These are phyloP conservation scores for Mesoligia furuncula DNA, from an alignment of 2,888 invertebrate genomes.

Conservation along the genomic window DNA sequence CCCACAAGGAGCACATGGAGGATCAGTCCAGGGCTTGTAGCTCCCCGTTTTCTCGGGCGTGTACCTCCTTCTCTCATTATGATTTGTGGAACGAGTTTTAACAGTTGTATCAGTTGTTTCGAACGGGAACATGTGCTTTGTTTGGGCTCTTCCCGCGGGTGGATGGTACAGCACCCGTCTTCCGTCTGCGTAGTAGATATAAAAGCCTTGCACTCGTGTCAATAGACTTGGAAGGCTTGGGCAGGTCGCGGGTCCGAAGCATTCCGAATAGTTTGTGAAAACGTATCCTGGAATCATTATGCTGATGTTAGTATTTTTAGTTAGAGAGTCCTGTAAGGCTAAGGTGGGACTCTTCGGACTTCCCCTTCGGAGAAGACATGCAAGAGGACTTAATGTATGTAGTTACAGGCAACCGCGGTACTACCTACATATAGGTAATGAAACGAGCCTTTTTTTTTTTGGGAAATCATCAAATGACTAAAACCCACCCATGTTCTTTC, in stretches of 20 bases:
- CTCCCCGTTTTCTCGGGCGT: conserved; percentile 52
- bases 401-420: not conserved
- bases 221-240: conserved; percentile 14
- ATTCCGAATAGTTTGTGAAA: conserved; percentile 39
- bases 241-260: conserved; percentile 33
- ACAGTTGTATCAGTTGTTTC: not conserved
- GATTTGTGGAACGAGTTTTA: not conserved
- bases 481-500: too few species aligned
- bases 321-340: not conserved
- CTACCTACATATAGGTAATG: not conserved
- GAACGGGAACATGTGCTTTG: not conserved
- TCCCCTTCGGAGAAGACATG: not conserved
- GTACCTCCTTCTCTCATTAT: conserved; percentile 64
- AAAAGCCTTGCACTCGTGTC: conserved; percentile 45
- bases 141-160: not conserved
- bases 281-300: conserved; percentile 37
- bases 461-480: too few species aligned
- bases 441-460: too few species aligned
- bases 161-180: conserved; percentile 26
- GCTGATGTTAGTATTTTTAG: not conserved
- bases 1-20: conserved; percentile 18
- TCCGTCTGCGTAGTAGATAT: conserved; percentile 38
- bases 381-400: not conserved
- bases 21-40: conserved; percentile 22
- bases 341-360: not conserved